Conservation (phyloP, 2,113 vertebrate species). For the Odontophorus gujanensis region DNA sequence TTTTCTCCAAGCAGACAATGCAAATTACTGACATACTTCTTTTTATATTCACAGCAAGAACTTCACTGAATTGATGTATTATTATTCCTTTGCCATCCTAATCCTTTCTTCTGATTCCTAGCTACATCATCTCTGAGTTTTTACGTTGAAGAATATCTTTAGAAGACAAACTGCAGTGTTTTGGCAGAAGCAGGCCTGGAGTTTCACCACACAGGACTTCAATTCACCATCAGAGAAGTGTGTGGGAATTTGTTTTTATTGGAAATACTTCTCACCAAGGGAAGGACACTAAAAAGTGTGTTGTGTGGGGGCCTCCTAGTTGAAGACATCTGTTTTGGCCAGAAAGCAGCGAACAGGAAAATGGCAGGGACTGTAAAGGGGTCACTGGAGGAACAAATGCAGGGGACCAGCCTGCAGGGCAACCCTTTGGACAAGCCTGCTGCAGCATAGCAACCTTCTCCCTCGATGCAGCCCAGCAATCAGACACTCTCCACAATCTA, state of each 20-base stretch:
- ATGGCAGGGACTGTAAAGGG: neutral
- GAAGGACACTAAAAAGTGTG: neutral
- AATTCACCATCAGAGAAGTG: neutral
- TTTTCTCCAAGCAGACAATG: slow-evolving; percentile 44
- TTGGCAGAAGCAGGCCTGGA: neutral
- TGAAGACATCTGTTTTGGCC: neutral
- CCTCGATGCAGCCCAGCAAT: neutral
- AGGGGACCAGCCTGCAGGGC: neutral
- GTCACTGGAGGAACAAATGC: accelerated
- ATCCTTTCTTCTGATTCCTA: slow-evolving; percentile 45
- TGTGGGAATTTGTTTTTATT: neutral
- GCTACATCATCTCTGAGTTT: neutral
- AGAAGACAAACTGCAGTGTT: neutral
- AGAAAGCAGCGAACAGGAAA: neutral
- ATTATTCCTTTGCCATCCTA: slow-evolving; percentile 44
- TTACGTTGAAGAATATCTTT: neutral
- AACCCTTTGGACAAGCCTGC: neutral
- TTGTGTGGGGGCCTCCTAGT: neutral
- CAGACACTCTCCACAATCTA: neutral
- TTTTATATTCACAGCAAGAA: slow-evolving; percentile 36
- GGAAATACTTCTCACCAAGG: neutral
- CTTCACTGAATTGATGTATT: slow-evolving; percentile 19
- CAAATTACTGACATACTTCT: neutral
- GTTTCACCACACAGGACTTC: neutral
- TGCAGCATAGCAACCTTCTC: neutral